phyloP scores from a whole-genome alignment of 2,888 invertebrate genomes.

The Melieria picta region DNA sequence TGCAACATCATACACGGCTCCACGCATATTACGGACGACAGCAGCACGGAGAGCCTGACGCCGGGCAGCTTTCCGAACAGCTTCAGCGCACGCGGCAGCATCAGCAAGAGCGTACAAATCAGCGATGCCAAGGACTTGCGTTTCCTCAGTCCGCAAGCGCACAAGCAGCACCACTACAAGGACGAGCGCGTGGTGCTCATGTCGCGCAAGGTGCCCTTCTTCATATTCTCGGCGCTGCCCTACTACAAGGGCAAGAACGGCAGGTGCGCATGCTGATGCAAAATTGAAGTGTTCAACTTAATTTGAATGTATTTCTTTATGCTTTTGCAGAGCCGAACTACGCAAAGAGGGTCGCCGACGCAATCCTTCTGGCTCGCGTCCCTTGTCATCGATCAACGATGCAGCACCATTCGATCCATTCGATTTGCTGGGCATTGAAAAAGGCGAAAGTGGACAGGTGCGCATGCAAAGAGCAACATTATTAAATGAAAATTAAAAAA shows the following conservation, averaged over 20 bases:
- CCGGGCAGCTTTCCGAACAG: constrained; percentile 65
- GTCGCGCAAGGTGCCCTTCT: constrained; percentile 82
- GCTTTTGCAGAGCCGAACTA: constrained; percentile 69
- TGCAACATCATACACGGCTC: constrained; percentile 58
- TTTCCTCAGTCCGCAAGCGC: constrained; percentile 68
- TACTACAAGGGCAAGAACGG: constrained; percentile 77
- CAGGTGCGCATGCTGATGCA: constrained; percentile 67
- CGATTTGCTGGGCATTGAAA: constrained; percentile 83
- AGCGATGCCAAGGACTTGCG: constrained; percentile 71
- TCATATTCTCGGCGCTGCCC: constrained; percentile 88
- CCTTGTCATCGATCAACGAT: constrained; percentile 85
- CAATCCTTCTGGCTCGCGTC: constrained; percentile 84
- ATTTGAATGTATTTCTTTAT: constrained; percentile 13
- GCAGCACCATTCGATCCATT: constrained; percentile 82
- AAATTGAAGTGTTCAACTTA: neutral
- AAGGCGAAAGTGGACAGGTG: constrained; percentile 87
- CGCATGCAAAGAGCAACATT: constrained; percentile 46
- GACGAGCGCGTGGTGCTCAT: constrained; percentile 87
- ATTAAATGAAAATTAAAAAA: neutral
- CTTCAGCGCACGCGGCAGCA: constrained; percentile 52
- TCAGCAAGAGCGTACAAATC: constrained; percentile 60
- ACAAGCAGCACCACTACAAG: constrained; percentile 75
- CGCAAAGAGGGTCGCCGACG: constrained; percentile 81
- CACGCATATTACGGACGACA: constrained; percentile 66
- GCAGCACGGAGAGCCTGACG: constrained; percentile 84